Percentiles rank a stretch among this genome's conserved stretches.
Evolutionary conservation across 1,140 invertebrate genomes (phyloP).

Genomic region (Goniozus legneri): DNA sequence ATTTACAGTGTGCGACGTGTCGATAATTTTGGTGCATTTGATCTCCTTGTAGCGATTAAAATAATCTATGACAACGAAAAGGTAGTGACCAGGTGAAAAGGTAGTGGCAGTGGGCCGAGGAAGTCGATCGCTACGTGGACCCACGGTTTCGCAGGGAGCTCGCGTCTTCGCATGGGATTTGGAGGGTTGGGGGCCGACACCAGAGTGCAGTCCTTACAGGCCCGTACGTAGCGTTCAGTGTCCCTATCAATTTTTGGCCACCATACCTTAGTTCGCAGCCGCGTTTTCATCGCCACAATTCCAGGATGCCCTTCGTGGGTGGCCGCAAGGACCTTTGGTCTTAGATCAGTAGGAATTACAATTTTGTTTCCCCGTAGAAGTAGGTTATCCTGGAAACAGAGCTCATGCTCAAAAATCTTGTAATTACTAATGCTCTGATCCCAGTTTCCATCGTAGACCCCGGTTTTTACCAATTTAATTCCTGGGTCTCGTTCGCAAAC

Average conservation of each 20-base stretch:
- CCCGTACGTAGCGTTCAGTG: conserved; percentile 39
- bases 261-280: conserved; percentile 53
- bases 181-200: conserved; percentile 25
- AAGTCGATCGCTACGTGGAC: conserved; percentile 22
- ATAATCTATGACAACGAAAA: conserved; percentile 28
- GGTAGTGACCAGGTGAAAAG: too few species aligned
- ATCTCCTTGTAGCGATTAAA: conserved; percentile 24
- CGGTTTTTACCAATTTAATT: background rate
- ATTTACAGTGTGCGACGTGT: conserved; percentile 11
- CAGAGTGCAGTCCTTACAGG: conserved; percentile 33
- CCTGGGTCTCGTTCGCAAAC: conserved; percentile 3
- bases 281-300: conserved; percentile 54
- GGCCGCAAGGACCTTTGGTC: conserved; percentile 25
- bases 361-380: background rate
- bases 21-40: conserved; percentile 19
- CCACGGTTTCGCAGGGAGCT: conserved; percentile 27
- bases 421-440: background rate
- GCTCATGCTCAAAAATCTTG: background rate
- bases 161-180: conserved; percentile 20
- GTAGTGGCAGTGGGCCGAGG: conserved; percentile 19
- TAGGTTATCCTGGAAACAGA: background rate
- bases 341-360: conserved; percentile 14
- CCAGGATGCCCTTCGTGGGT: conserved; percentile 52
- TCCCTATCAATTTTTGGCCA: conserved; percentile 54
- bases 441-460: conserved; percentile 4